A percentile compares a stretch with the other conserved stretches of the same genome.
phyloP scores from a whole-genome alignment of 2,113 vertebrate species.

The Sinocyclocheilus anshuiensis region DNA sequence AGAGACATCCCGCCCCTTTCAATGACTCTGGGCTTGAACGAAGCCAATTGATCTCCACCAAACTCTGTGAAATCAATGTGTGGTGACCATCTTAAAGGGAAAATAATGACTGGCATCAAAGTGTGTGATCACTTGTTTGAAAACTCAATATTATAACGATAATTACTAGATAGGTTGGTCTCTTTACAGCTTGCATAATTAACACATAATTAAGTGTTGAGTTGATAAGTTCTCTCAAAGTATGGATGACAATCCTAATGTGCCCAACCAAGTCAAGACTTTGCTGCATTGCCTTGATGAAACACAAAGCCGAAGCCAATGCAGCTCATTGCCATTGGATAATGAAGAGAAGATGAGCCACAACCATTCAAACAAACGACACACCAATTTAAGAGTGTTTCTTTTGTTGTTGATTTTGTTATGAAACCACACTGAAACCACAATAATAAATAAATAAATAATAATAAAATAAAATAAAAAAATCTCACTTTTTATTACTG shows the following conservation, averaged over 20 bases:
- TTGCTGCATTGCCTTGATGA: slow-evolving; percentile 58
- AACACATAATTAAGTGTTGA: slow-evolving; percentile 47
- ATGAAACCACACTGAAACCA: background rate
- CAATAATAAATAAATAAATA: no score
- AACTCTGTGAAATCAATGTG: slow-evolving; percentile 33
- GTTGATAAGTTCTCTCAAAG: slow-evolving; percentile 59
- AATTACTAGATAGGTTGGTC: slow-evolving; percentile 38
- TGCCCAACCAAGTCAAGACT: slow-evolving; percentile 50
- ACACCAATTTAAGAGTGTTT: slow-evolving; percentile 54
- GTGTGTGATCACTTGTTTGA: slow-evolving; percentile 45
- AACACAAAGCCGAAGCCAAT: slow-evolving; percentile 39
- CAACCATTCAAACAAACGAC: background rate
- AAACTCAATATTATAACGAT: slow-evolving; percentile 23
- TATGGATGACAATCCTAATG: slow-evolving; percentile 57
- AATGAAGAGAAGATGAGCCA: slow-evolving; percentile 16
- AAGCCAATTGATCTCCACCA: slow-evolving; percentile 43
- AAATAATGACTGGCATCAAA: slow-evolving; percentile 18
- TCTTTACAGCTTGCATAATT: slow-evolving; percentile 39
- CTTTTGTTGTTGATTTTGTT: background rate
- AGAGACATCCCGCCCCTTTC: background rate
- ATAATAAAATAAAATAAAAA: background rate
- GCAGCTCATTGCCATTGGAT: slow-evolving; percentile 28
- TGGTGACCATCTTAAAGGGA: slow-evolving; percentile 32
- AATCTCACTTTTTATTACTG: background rate
- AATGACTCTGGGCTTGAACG: slow-evolving; percentile 20